Base-by-base conservation (phyloP, 2,797 vertebrate species). In the Oryzias sinensis region DNA sequence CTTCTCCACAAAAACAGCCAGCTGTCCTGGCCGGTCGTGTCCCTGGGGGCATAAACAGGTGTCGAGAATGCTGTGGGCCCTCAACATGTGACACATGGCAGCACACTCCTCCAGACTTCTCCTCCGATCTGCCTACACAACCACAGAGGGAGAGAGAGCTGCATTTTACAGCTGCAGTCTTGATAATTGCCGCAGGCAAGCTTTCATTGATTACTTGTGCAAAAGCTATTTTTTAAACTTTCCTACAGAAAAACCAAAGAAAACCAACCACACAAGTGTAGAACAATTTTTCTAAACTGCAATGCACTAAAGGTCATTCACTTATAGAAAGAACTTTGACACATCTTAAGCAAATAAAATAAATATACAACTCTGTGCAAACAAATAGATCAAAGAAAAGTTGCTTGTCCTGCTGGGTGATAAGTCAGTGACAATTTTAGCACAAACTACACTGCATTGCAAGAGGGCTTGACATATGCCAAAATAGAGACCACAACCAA, bases 1-100 rank as follows among this genome's bases (percentile, higher is more conserved):
- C 77, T 78, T 57, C 82, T 79, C 68, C 85, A 82, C 20, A 22
- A 22, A 86, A 85, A 80, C 83, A 79, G 87, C 84, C 90, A 92
- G 91, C 90, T 91, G 91, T 90, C 89, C 79, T 74, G 78, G 82
- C 77, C 66, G 59, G 74, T 80, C 62, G 67, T 73, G 80, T 84
- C 87, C 85, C 84, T 16, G 56, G 83, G 84, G 89, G 80, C 53
- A 65, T 81, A 84, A 91, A 91, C 91, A 92, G 90, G 90, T 91
- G 90, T 79, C 65, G 70, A 68, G 82, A 81, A 72, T 70, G 69
- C 77, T 14, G 24, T 22, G 14, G 74, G 82, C 75, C 71, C 74
- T 84, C 54, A 70, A 74, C 67, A 78, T 82, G 79, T 82, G 74
- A 83, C 80, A 85, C 86, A 87, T 72, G 77, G 82, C 83, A 74